A percentile compares a stretch with the other conserved stretches of the same genome.
These are phyloP conservation scores for Meloidogyne exigua DNA, from an alignment of 1,140 invertebrate species.

Conservation along the genomic window DNA sequence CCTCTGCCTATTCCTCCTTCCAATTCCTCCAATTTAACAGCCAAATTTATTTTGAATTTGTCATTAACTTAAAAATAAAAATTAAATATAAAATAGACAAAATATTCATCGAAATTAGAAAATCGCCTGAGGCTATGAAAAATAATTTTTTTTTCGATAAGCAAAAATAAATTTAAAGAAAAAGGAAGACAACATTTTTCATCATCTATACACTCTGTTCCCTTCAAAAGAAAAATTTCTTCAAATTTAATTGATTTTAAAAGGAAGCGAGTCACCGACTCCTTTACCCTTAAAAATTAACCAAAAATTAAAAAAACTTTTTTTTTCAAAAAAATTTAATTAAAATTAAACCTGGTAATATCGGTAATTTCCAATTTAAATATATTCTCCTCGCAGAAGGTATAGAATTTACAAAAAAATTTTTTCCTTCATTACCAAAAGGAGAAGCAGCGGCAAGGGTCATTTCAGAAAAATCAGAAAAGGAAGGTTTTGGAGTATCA, in stretches of 20 bases:
- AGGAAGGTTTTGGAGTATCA: conserved; percentile 11
- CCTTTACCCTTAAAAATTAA: neutral
- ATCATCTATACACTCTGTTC: no score
- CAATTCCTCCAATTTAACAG: conserved; percentile 14
- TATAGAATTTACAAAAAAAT: neutral
- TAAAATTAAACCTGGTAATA: neutral
- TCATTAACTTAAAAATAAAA: conserved; percentile 2
- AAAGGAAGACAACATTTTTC: no score
- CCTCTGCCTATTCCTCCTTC: conserved; percentile 14
- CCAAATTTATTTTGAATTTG: conserved; percentile 23
- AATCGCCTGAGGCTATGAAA: no score
- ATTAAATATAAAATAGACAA: no score
- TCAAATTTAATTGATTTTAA: no score
- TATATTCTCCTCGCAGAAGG: conserved; percentile 13
- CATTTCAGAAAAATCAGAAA: conserved; percentile 4
- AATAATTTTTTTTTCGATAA: no score
- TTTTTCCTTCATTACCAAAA: neutral
- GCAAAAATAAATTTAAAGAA: no score
- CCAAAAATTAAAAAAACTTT: neutral
- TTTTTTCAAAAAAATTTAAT: neutral
- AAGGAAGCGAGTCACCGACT: no score
- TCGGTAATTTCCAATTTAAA: conserved; percentile 8
- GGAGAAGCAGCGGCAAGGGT: neutral
- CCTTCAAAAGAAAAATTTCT: no score
- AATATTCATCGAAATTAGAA: no score